Base-by-base conservation (phyloP, 2,113 vertebrate species). In the Toxostoma redivivum region DNA sequence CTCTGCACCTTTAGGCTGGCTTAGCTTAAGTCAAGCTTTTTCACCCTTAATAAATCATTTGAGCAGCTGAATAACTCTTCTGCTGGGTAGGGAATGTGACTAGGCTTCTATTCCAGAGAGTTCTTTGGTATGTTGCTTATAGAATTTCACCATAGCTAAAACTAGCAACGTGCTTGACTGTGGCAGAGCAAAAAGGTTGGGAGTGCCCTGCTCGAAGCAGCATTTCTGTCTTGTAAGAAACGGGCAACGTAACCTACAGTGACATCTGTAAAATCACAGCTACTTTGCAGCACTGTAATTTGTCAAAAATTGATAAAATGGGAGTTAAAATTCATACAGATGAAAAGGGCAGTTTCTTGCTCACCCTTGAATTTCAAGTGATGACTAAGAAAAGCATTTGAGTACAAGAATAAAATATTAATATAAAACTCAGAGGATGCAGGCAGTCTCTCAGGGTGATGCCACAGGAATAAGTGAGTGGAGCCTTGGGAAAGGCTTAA, bases 121-220 rank as follows among this genome's bases (percentile, higher is more conserved):
- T 65, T 93, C 95, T 88, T 83, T 80, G 90, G 90, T 88, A 80
- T 92, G 76, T 73, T 73, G 85, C 79, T 95, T 90, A 91, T 61
- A 87, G 95, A 85, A 87, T 92, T 89, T 91, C 78, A 91, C 25
- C 54, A 72, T 9, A 57, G 71, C 78, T 95, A 96, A 94, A 95
- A 87, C 79, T 38, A 65, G 78, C 87, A 31, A 28, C 0, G 44
- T 37, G 61, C 69, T 76, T 0, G 0, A 48, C n/a, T 21, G n/a
- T 16, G 57, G 86, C 89, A 80, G 86, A 81, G 76, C 37, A 56
- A 37, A 35, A 8, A 17, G 22, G 15, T 19, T 3, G 7, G 64
- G 27, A 62, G 47, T 25, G 31, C 62, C 20, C 45, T 62, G 66
- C 73, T 61, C 2, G 3, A 80, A 82, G 62, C 57, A 61, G 81